A percentile compares a stretch with the other conserved stretches of the same genome.
These are phyloP conservation scores for Catharus bicknelli DNA, from an alignment of 2,113 vertebrate genomes.

Conservation along the genomic window DNA sequence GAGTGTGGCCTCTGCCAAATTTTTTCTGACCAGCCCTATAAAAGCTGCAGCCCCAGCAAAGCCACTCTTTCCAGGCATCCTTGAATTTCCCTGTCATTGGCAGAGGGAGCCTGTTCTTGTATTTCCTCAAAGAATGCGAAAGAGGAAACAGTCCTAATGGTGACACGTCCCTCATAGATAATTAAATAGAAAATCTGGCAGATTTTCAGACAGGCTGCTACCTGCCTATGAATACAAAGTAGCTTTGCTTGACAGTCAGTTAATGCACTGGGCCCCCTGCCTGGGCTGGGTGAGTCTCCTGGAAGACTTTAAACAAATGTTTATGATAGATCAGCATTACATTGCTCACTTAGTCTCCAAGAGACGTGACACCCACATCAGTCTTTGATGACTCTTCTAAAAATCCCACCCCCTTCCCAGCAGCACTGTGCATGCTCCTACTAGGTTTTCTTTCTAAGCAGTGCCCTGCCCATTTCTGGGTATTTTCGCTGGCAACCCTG, in stretches of 20 bases:
- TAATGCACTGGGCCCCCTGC: neutral
- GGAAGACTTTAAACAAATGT: constrained; percentile 15
- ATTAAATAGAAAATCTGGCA: constrained; percentile 29
- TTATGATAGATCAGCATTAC: neutral
- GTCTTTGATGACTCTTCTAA: neutral
- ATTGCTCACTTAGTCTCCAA: neutral
- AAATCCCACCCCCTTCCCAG: neutral
- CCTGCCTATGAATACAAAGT: constrained; percentile 36
- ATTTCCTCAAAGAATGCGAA: neutral
- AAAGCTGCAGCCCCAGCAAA: neutral
- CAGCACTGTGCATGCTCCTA: neutral
- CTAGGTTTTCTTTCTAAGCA: neutral
- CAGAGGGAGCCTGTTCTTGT: neutral
- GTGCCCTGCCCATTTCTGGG: neutral
- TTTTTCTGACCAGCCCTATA: neutral
- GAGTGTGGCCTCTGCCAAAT: neutral
- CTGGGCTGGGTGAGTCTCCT: neutral
- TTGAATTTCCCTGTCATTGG: neutral
- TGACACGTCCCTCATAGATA: neutral
- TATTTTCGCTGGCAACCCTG: neutral
- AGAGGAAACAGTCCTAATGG: neutral
- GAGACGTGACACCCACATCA: neutral
- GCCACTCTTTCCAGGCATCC: neutral
- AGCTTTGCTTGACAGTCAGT: neutral
- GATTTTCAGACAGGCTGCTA: constrained; percentile 22